Evolutionary conservation across 2,113 vertebrate species (phyloP), one percentile per base, ranked within the genome.

Genomic region (Dendropsophus ebraccatus): DNA sequence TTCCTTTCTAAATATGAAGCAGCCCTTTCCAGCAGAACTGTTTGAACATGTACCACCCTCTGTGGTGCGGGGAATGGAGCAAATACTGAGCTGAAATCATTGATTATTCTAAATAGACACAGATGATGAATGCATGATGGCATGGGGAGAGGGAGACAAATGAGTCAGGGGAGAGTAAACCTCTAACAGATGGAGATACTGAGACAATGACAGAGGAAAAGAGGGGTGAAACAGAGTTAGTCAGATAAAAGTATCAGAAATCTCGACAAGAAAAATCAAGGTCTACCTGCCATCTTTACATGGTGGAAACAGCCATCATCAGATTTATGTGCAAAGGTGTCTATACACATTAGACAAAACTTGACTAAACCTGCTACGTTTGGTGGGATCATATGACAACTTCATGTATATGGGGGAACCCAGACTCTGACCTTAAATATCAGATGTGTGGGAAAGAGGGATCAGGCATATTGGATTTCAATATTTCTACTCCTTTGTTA

Each of bases 61-160:
- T 81, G 56, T 28, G 35, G 56, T 47, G 56, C 78, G 25, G 78
- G 35, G 77, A 81, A 65, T 47, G 77, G 54, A 80, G 77, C 77
- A 80, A 41, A 41, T 54, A 77, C 74, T 77, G 56, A 80, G 77
- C 56, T 62, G 54, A 60, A 80, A 80, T 80, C 77, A 80, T 80
- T 80, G 77, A 80, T 80, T 80, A 80, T 65, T 58, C 58, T 81
- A 81, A 81, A 81, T 62, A 62, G 78, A 81, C 78, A 81, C 78
- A 81, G 78, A 81, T 81, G 56, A 81, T 81, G 78, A 81, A 81
- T 81, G 78, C n/a, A 25, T 30, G 35, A 65, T 81, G 78, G 35
- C 78, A 81, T 81, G 47, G 50, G 41, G 70, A 67, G 79, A 81
- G 58, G 41, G 60, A 67, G 80, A 70, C 60, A 82, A 67, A 67